These are phyloP conservation scores for Eudyptes chrysolophus DNA, from an alignment of 2,113 vertebrate genomes.

Conservation along the genomic window DNA sequence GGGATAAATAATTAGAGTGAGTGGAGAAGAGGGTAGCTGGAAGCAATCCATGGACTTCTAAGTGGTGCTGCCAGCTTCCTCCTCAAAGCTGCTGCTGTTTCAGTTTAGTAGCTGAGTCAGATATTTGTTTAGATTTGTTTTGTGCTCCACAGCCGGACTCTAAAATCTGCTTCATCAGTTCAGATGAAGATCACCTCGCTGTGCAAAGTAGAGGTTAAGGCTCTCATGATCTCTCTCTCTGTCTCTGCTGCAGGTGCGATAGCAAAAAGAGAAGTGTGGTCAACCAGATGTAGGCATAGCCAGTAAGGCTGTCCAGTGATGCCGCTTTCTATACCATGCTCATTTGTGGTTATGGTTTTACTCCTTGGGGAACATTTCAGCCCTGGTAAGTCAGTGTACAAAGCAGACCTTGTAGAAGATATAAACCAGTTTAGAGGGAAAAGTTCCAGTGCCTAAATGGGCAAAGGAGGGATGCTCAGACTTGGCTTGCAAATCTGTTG, in stretches of 20 bases:
- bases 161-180: neutral
- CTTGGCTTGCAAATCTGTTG: neutral
- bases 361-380: neutral
- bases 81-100: constrained; percentile 45
- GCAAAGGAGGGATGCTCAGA: neutral
- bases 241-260: constrained; percentile 31
- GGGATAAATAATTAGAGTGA: constrained; percentile 52
- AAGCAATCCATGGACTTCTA: neutral
- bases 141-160: neutral
- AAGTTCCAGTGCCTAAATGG: neutral
- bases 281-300: neutral
- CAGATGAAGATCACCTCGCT: neutral
- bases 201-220: neutral
- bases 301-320: rapidly evolving
- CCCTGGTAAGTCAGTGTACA: neutral
- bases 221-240: neutral
- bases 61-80: constrained; percentile 35
- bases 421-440: neutral
- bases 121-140: constrained; percentile 25
- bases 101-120: constrained; percentile 63
- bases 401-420: neutral
- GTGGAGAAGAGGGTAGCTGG: constrained; percentile 47
- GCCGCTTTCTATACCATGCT: rapidly evolving
- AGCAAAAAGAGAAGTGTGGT: neutral
- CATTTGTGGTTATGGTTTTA: neutral